Conservation (phyloP, 1,140 invertebrate species). For the Plutomurus gul region DNA sequence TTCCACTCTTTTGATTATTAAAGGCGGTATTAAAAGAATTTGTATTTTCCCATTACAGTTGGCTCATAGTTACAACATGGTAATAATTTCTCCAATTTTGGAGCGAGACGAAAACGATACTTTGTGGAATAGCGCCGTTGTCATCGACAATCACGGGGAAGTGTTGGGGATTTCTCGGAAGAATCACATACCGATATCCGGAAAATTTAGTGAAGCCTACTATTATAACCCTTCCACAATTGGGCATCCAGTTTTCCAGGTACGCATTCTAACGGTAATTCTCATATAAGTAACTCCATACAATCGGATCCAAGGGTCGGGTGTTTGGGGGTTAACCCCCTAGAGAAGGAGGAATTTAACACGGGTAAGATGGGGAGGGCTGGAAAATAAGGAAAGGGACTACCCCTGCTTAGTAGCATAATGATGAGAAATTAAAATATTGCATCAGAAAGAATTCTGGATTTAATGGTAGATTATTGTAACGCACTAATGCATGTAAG, state of each 20-base stretch:
- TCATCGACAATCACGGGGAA: slow-evolving; percentile 9
- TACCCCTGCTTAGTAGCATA: too few relatives aligned
- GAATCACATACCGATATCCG: slow-evolving; percentile 17
- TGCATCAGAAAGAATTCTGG: too few relatives aligned
- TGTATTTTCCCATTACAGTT: not conserved
- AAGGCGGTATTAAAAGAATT: not conserved
- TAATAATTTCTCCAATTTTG: slow-evolving; percentile 39
- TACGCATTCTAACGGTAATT: not conserved
- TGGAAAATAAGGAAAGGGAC: too few relatives aligned
- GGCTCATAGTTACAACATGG: slow-evolving; percentile 14
- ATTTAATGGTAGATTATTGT: too few relatives aligned
- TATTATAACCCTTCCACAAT: not conserved
- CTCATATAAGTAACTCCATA: too few relatives aligned
- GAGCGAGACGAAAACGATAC: slow-evolving; percentile 28
- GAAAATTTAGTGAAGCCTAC: slow-evolving; percentile 24
- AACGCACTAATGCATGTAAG: not conserved
- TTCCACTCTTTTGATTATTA: not conserved
- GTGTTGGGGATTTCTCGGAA: slow-evolving; percentile 14
- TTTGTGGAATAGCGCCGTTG: slow-evolving; percentile 36
- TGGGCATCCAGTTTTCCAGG: slow-evolving; percentile 33
- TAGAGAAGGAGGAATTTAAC: too few relatives aligned
- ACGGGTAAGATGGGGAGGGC: too few relatives aligned
- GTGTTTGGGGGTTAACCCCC: too few relatives aligned
- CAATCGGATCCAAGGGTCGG: too few relatives aligned
- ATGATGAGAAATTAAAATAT: too few relatives aligned